Conservation (phyloP, 1,140 invertebrate species). For the Cecropterus lyciades region DNA sequence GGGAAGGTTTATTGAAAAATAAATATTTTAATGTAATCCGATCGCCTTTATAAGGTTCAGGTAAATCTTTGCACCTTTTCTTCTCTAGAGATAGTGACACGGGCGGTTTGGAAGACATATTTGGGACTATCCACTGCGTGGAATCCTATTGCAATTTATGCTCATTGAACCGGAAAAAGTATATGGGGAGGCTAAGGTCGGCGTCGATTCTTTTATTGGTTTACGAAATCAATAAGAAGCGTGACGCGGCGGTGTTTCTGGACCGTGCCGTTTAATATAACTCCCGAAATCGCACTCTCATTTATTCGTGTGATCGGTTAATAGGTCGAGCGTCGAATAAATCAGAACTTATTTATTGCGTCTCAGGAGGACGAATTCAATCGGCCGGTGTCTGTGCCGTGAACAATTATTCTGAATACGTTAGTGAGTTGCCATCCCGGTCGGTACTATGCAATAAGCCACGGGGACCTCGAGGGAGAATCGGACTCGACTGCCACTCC, state of each 20-base stretch:
- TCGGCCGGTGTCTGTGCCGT: slow-evolving; percentile 51
- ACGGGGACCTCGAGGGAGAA: slow-evolving; percentile 62
- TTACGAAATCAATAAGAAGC: slow-evolving; percentile 71
- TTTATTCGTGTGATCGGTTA: slow-evolving; percentile 35
- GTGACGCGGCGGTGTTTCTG: slow-evolving; percentile 61
- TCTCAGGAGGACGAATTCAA: slow-evolving; percentile 65
- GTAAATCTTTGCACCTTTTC: slow-evolving; percentile 72
- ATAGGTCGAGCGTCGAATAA: slow-evolving; percentile 44
- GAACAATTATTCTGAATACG: slow-evolving; percentile 77
- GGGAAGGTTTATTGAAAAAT: slow-evolving; percentile 54
- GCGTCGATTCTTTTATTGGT: slow-evolving; percentile 77
- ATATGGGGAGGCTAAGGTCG: slow-evolving; percentile 72
- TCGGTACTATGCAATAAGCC: slow-evolving; percentile 68
- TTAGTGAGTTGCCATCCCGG: slow-evolving; percentile 62
- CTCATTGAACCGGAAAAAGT: slow-evolving; percentile 76
- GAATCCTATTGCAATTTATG: slow-evolving; percentile 82
- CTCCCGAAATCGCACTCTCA: slow-evolving; percentile 40
- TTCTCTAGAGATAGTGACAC: slow-evolving; percentile 52
- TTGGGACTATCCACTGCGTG: slow-evolving; percentile 62
- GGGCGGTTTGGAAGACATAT: slow-evolving; percentile 62
- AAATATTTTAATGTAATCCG: slow-evolving; percentile 60
- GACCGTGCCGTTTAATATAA: slow-evolving; percentile 47
- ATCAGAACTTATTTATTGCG: slow-evolving; percentile 55
- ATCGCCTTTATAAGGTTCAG: slow-evolving; percentile 48
- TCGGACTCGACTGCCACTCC: slow-evolving; percentile 51